These are phyloP conservation scores for Aethes cnicana DNA, from an alignment of 2,888 invertebrate species.

Conservation along the genomic window DNA sequence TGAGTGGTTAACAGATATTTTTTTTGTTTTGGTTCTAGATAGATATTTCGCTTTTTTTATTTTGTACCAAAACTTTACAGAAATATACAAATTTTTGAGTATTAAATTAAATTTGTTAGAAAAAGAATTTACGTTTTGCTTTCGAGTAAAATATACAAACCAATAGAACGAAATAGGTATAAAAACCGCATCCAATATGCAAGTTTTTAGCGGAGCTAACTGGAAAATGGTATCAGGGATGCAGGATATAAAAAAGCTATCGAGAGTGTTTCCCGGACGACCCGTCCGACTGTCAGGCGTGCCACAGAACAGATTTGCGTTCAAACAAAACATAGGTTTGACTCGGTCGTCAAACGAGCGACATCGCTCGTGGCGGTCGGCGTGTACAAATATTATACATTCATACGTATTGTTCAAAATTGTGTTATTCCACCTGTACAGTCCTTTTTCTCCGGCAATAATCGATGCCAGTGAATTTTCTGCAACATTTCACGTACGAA, in stretches of 20 bases:
- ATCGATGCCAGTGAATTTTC: background rate
- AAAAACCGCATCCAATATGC: too few species aligned
- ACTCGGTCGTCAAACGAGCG: slow-evolving; percentile 35
- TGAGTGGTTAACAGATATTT: slow-evolving; percentile 30
- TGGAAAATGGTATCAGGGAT: too few species aligned
- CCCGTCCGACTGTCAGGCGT: slow-evolving; percentile 36
- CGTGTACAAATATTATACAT: too few species aligned
- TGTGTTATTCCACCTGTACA: too few species aligned
- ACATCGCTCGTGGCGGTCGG: slow-evolving; percentile 6
- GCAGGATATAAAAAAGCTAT: slow-evolving; percentile 5
- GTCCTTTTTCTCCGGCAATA: too few species aligned
- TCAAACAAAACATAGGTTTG: slow-evolving; percentile 32
- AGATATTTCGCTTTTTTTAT: slow-evolving; percentile 8
- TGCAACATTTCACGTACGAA: slow-evolving; percentile 2
- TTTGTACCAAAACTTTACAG: background rate
- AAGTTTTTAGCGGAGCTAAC: too few species aligned
- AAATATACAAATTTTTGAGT: too few species aligned
- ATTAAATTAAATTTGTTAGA: too few species aligned
- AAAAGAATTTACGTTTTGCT: too few species aligned
- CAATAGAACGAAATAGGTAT: too few species aligned
- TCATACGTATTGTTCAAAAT: too few species aligned
- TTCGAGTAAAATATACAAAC: too few species aligned
- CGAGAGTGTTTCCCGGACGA: background rate
- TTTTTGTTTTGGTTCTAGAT: slow-evolving; percentile 22
- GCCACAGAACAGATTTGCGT: slow-evolving; percentile 42